Percentiles rank a stretch among this genome's conserved stretches.
Conservation (phyloP, 2,113 vertebrate species). For the Talpa occidentalis region DNA sequence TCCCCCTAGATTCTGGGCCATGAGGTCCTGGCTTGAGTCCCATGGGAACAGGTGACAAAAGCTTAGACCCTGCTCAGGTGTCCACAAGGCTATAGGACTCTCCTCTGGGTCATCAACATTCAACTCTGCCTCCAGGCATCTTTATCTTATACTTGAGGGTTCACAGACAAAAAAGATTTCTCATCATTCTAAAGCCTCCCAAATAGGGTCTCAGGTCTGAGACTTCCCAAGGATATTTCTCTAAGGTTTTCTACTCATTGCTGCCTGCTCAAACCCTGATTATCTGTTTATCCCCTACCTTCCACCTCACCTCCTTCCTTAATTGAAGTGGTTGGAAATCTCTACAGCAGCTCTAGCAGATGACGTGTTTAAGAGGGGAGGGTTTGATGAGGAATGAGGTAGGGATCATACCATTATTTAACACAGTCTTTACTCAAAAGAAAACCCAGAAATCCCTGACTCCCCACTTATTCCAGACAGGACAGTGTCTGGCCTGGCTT, state of each 20-base stretch:
- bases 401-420: neutral
- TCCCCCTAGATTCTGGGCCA: neutral
- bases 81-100: neutral
- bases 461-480: neutral
- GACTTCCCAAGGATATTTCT: neutral
- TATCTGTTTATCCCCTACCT: neutral
- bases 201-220: neutral
- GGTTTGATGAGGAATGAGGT: neutral
- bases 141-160: neutral
- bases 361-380: neutral
- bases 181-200: neutral
- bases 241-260: neutral
- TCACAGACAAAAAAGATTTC: neutral
- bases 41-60: neutral
- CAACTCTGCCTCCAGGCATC: neutral
- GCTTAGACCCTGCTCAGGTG: neutral
- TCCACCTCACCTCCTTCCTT: neutral
- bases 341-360: neutral
- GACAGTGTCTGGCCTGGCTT: neutral
- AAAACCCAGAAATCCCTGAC: neutral
- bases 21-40: neutral
- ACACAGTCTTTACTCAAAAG: neutral
- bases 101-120: neutral
- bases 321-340: neutral
- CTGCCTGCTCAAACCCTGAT: neutral